Base-by-base conservation (phyloP, 2,888 invertebrate genomes). In the Drosophila sordidula region DNA sequence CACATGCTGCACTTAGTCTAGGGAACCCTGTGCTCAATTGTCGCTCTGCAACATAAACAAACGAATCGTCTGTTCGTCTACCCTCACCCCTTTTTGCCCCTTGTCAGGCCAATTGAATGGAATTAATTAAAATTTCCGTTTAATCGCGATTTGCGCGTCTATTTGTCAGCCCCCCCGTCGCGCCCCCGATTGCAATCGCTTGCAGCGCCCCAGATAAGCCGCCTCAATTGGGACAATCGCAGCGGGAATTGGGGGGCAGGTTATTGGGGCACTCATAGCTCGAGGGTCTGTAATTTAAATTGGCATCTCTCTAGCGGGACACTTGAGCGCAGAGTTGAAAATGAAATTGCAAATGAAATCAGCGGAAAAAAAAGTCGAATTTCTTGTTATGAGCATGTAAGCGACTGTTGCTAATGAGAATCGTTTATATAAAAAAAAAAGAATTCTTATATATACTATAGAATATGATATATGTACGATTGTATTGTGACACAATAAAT, bases 111-210 rank as follows among this genome's bases (percentile, higher is more conserved):
- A 83, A 83, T 83, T 81, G 83, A 81, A 77, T 80, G 83, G 86
- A 87, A 87, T 87, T 85, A 87, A 87, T 87, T 89, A 87, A 87
- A 86, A 87, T 83, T 87, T 87, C 89, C 89, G 87, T 73, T 81
- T 79, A 86, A 83, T 87, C 82, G 76, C 80, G 65, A 71, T 72
- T 70, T 65, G 22, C 26, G 38, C 22, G 50, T 11, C 49, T 46
- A 5, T 34, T 29, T 14, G 44, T 14, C 34, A 34, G 34, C 34
- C 44, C 14, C 22, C 44, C 25, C 22, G 29, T 25, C 14, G 9
- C 25, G 2, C 9, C n/a, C 46, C 18, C 51, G 16, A 63, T 58
- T 75, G 80, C 78, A 75, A 50, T 72, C 70, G 59, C 64, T 62
- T 69, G 64, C 69, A 46, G 45, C 63, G 68, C 65, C 75, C 71